Evolutionary conservation across 1,140 invertebrate species (phyloP).

Genomic region (Antheraea pernyi): DNA sequence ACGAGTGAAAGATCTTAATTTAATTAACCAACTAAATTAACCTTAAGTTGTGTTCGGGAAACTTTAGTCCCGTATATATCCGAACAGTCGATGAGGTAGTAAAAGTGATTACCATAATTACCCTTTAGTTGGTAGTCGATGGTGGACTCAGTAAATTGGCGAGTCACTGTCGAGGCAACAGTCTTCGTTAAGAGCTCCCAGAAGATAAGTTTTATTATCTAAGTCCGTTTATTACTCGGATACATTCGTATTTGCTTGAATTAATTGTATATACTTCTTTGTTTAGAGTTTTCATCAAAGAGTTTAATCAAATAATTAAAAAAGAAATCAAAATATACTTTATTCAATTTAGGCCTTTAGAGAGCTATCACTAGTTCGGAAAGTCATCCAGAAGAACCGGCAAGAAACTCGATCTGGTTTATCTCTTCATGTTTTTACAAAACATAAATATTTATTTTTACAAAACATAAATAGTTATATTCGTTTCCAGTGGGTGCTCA

Average conservation of each 20-base stretch:
- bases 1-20: neutral
- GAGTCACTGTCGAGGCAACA: conserved; percentile 9
- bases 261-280: neutral
- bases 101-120: conserved; percentile 20
- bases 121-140: conserved; percentile 5
- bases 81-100: conserved; percentile 7
- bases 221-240: neutral
- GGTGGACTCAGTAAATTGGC: conserved; percentile 9
- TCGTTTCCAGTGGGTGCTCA: too few species aligned
- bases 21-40: conserved; percentile 7
- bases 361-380: too few species aligned
- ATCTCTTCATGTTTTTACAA: too few species aligned
- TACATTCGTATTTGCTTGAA: neutral
- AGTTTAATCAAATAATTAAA: too few species aligned
- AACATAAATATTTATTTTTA: too few species aligned
- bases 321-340: too few species aligned
- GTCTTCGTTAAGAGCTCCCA: conserved; percentile 11
- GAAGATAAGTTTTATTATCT: conserved; percentile 7
- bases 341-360: too few species aligned
- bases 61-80: conserved; percentile 8
- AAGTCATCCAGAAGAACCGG: too few species aligned
- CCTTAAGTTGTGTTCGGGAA: conserved; percentile 6
- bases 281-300: too few species aligned
- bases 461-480: too few species aligned
- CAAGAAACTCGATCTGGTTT: too few species aligned